Base-by-base conservation (phyloP, 2,888 invertebrate genomes). In the Drosophila maculinotata region DNA sequence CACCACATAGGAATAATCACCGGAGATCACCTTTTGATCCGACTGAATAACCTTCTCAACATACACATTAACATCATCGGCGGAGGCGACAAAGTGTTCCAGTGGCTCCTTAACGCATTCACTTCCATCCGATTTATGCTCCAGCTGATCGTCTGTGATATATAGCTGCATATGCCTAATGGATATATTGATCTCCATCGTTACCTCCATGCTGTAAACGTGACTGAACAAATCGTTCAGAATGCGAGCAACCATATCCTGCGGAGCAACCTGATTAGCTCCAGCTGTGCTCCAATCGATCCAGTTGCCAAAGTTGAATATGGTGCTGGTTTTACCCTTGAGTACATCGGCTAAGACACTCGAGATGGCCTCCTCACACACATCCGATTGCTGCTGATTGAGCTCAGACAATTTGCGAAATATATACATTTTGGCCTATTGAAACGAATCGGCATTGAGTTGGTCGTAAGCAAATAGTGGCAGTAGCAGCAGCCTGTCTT, bases 341-440 rank as follows among this genome's bases (percentile, higher is more conserved):
- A 82, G 39, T 4, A 81, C 62, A 14, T 69, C 65, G 2, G 54
- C 54, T 45, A 79, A 33, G 0, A 74, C 66, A 8, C 73, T 68
- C 4, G 51, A 15, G 7, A 69, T 54, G 15, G 79, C 76, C 65
- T 73, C 70, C 15, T 68, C 58, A 12, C 38, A 45, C 26, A 80
- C 49, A 30, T 60, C 48, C 14, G 15, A 12, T 41, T 83, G 82
- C 42, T 35, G 15, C 7, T 51, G 59, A 45, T 35, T 65, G 17
- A 71, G 48, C 4, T n/a, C 33, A 8, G 48, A 4, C 31, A 79
- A 30, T 51, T 79, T 75, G n/a, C 82, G 70, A 75, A 83, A 84
- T 14, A 79, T 30, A 70, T 77, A 84, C 26, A 82, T 67, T 56
- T 73, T 77, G 20, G 69, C 59, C 69, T 79, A 63, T 52, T 36